phyloP scores from a whole-genome alignment of 1,140 invertebrate species.

The Aphis craccivora region DNA sequence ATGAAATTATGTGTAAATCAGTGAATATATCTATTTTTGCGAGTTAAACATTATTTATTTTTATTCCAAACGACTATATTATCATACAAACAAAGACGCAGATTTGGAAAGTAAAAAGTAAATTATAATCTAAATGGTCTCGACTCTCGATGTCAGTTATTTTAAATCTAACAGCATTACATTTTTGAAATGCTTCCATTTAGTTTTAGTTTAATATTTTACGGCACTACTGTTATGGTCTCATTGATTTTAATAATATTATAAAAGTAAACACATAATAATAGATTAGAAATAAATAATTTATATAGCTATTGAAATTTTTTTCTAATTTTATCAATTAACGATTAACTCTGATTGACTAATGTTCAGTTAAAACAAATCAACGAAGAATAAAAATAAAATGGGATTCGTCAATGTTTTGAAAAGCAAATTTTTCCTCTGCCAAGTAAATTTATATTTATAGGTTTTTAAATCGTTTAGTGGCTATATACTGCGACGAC shows the following conservation, averaged over 20 bases:
- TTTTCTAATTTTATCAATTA: neutral
- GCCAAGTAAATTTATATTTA: neutral
- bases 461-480: constrained; percentile 19
- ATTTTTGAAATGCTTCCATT: neutral
- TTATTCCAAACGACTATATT: neutral
- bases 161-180: neutral
- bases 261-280: neutral
- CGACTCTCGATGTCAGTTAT: neutral
- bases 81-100: neutral
- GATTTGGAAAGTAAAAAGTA: neutral
- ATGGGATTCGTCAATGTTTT: neutral
- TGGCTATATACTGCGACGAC: neutral
- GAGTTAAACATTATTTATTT: constrained; percentile 7
- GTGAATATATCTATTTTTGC: constrained; percentile 16
- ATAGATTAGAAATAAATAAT: neutral
- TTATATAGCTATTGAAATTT: neutral
- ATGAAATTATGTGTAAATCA: neutral
- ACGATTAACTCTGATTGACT: neutral
- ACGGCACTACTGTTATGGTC: neutral
- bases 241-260: neutral
- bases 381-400: neutral
- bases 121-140: neutral
- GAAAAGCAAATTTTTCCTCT: neutral
- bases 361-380: neutral
- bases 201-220: neutral